Conservation (phyloP, 2,797 vertebrate species). For the Clarias fuscus region DNA sequence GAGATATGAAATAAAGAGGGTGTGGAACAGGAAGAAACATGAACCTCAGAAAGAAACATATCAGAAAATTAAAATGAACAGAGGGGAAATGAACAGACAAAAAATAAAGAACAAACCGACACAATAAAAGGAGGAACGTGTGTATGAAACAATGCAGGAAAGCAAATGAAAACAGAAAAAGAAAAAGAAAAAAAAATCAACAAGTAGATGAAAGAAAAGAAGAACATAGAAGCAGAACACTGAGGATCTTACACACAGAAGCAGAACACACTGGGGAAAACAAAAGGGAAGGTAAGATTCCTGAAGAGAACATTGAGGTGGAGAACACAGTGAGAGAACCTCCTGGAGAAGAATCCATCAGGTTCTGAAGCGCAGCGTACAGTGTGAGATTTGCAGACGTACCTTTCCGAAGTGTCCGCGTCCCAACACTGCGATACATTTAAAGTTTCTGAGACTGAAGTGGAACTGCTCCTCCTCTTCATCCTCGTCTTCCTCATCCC, state of each 20-base stretch:
- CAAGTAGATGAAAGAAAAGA: background rate
- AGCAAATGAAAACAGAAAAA: background rate
- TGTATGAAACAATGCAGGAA: background rate
- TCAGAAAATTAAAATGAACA: too few species aligned
- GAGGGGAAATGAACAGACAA: too few species aligned
- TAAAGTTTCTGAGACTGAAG: constrained; percentile 93
- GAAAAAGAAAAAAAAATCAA: background rate
- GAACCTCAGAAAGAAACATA: background rate
- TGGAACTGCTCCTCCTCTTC: constrained; percentile 77
- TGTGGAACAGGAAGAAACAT: background rate
- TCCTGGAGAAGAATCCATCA: background rate
- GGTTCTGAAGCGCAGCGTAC: too few species aligned
- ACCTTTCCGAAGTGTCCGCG: constrained; percentile 99
- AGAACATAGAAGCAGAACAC: background rate
- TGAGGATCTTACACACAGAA: too few species aligned
- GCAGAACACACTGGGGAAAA: background rate
- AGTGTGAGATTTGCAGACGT: background rate
- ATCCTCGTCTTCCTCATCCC: constrained; percentile 76
- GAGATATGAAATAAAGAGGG: too few species aligned
- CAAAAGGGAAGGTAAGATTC: background rate
- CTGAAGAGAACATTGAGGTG: background rate
- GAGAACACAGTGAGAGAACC: background rate
- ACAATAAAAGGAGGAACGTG: background rate
- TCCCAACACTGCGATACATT: constrained; percentile 95
- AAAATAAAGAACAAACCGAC: background rate